These are phyloP conservation scores for Rynchops niger DNA, from an alignment of 2,113 vertebrate species.

Conservation along the genomic window DNA sequence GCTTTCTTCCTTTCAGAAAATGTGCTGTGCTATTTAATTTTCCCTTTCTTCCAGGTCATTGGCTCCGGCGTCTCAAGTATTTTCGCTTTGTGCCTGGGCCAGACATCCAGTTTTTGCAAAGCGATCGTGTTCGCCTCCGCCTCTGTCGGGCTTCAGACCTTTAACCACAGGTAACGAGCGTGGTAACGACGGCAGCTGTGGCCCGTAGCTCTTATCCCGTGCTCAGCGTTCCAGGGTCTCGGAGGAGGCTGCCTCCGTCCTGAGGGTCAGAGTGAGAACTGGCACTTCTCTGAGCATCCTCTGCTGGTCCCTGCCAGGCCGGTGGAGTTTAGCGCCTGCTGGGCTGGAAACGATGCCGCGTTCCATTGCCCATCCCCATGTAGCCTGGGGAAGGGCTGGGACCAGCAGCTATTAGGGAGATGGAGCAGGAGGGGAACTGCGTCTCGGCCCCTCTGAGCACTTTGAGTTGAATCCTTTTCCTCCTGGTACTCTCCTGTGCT, in stretches of 20 bases:
- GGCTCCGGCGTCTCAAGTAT: slow-evolving; percentile 90
- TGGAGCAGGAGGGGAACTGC: background rate
- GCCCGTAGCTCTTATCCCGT: background rate
- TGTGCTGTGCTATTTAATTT: background rate
- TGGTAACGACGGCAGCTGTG: fast-evolving
- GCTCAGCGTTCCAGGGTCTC: background rate
- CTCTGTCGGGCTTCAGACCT: slow-evolving; percentile 90
- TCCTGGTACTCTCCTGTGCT: background rate
- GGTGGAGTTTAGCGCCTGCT: background rate
- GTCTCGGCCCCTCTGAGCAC: background rate
- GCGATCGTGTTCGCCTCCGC: slow-evolving; percentile 88
- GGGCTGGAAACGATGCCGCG: background rate
- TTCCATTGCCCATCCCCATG: no score
- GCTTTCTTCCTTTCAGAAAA: background rate
- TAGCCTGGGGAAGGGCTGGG: background rate
- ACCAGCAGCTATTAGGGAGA: fast-evolving
- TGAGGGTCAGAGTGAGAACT: background rate
- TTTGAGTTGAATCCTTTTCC: background rate
- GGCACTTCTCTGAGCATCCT: background rate
- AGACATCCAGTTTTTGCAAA: slow-evolving; percentile 83
- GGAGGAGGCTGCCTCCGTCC: fast-evolving
- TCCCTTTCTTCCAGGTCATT: slow-evolving; percentile 78
- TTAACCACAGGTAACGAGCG: slow-evolving; percentile 88
- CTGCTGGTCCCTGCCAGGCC: background rate
- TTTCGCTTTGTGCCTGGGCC: slow-evolving; percentile 87